Percentiles rank a stretch among this genome's conserved stretches.
phyloP scores from a whole-genome alignment of 2,888 invertebrate species.

The Drosophila buzzatii region DNA sequence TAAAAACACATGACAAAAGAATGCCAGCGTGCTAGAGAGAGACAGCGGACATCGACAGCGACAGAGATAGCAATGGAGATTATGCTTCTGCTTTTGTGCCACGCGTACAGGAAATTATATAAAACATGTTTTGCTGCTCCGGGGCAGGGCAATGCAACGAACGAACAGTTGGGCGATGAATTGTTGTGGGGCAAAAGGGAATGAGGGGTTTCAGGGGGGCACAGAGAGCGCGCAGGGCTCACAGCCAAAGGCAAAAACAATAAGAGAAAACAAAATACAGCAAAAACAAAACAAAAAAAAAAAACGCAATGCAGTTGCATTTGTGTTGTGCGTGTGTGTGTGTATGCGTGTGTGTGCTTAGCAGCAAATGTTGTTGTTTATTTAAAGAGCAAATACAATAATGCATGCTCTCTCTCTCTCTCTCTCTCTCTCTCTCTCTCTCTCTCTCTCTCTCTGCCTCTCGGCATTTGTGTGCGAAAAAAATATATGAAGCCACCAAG shows the following conservation, averaged over 20 bases:
- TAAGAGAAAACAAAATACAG: constrained; percentile 34
- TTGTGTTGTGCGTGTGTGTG: constrained; percentile 40
- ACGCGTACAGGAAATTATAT: constrained; percentile 82
- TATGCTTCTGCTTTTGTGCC: constrained; percentile 73
- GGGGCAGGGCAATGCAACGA: constrained; percentile 12
- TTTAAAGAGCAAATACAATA: constrained; percentile 70
- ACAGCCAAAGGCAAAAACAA: constrained; percentile 59
- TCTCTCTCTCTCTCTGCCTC: constrained; percentile 7
- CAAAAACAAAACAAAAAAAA: constrained; percentile 29
- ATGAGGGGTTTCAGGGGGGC: background rate
- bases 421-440: constrained; percentile 4
- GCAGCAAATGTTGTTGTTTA: constrained; percentile 72
- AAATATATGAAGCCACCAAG: constrained; percentile 36
- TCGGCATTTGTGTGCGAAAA: constrained; percentile 31
- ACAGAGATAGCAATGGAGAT: constrained; percentile 38
- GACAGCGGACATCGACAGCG: background rate
- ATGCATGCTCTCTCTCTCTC: constrained; percentile 43
- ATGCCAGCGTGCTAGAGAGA: constrained; percentile 30
- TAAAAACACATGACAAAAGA: constrained; percentile 72
- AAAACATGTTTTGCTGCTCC: constrained; percentile 68
- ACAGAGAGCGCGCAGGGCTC: constrained; percentile 7
- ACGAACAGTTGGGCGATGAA: background rate
- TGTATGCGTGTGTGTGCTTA: constrained; percentile 28
- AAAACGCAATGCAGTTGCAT: constrained; percentile 65
- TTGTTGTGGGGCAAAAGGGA: background rate